Conservation (phyloP, 1,140 invertebrate genomes). For the Caenorhabditis elegans region DNA sequence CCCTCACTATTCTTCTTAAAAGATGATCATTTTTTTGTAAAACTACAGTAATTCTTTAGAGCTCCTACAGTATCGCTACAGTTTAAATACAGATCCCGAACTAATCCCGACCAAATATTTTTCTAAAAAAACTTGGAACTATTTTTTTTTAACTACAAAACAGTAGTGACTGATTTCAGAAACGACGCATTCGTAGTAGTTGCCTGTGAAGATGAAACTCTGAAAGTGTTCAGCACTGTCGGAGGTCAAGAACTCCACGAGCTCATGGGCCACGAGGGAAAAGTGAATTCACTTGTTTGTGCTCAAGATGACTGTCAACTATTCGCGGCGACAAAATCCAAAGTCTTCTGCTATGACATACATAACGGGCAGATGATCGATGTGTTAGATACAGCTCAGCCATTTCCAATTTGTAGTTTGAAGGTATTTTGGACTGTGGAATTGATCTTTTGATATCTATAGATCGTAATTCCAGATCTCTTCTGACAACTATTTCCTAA, state of each 20-base stretch:
- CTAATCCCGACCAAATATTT: no score
- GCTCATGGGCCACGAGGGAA: constrained; percentile 55
- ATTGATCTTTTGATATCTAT: no score
- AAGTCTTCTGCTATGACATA: constrained; percentile 52
- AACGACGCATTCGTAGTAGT: constrained; percentile 66
- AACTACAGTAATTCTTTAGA: no score
- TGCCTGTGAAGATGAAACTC: constrained; percentile 65
- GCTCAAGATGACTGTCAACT: constrained; percentile 53
- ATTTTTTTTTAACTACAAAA: no score
- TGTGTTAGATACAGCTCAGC: constrained; percentile 31
- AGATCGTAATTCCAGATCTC: no score
- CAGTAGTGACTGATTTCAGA: constrained; percentile 42
- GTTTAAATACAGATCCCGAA: no score
- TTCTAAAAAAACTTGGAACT: no score
- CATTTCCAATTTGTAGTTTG: constrained; percentile 35
- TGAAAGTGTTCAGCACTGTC: constrained; percentile 61
- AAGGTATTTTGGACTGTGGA: not conserved
- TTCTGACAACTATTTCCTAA: constrained; percentile 47
- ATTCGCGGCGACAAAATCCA: constrained; percentile 47
- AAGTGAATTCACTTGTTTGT: constrained; percentile 45
- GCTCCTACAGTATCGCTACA: no score
- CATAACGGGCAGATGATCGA: constrained; percentile 52
- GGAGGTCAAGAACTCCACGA: constrained; percentile 65
- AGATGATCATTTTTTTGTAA: no score
- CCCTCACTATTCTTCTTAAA: no score